Percentiles rank a stretch among this genome's conserved stretches.
Evolutionary conservation across 2,797 vertebrate genomes (phyloP).

Genomic region (Acipenser oxyrinchus): DNA sequence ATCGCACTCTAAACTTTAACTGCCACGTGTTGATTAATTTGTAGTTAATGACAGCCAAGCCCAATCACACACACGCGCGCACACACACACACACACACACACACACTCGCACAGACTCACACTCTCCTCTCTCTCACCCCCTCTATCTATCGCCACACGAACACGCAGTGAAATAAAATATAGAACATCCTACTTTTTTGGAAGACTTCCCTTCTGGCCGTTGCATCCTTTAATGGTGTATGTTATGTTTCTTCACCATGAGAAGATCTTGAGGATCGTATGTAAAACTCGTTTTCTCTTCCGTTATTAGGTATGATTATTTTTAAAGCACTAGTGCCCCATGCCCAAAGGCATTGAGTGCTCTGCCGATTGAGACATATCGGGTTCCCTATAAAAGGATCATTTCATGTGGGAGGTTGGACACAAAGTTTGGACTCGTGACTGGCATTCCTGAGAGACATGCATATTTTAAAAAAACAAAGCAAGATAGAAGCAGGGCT

Average conservation of each 20-base stretch:
- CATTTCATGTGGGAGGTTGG: conserved; percentile 99
- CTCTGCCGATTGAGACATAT: conserved; percentile 99
- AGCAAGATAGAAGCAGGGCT: conserved; percentile 82
- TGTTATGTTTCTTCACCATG: conserved; percentile 50
- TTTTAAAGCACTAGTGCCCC: conserved; percentile 63
- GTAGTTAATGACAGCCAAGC: conserved; percentile 56
- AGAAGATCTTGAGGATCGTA: conserved; percentile 52
- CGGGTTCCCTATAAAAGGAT: conserved; percentile 95
- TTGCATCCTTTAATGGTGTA: conserved; percentile 60
- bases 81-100: not conserved
- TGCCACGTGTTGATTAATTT: conserved; percentile 64
- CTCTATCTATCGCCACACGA: conserved; percentile 14
- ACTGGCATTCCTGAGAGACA: conserved; percentile 99
- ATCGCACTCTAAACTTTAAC: conserved; percentile 48
- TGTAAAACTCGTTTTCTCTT: conserved; percentile 47
- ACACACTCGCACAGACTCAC: conserved; percentile 24
- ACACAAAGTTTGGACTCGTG: conserved; percentile 99
- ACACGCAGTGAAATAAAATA: conserved; percentile 33
- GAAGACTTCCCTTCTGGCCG: conserved; percentile 60
- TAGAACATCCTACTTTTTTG: conserved; percentile 63
- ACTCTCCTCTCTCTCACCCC: conserved; percentile 45
- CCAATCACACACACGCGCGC: conserved; percentile 31
- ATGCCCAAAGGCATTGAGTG: conserved; percentile 74
- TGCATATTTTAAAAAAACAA: conserved; percentile 99
- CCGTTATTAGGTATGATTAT: conserved; percentile 56